Evolutionary conservation across 1,140 invertebrate species (phyloP).

Genomic region (Hyposmocoma kahamanoa): DNA sequence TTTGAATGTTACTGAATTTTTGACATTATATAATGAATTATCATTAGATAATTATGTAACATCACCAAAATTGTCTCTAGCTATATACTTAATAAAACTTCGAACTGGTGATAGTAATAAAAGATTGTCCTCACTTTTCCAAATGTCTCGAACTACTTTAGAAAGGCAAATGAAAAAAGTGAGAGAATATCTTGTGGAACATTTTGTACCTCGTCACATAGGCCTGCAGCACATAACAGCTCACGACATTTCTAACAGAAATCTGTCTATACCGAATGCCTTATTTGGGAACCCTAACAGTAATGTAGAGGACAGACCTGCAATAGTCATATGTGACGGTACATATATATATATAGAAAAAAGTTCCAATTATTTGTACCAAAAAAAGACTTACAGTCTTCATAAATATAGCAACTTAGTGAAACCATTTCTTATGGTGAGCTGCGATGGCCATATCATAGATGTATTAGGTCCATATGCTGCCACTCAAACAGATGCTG

Average conservation of each 20-base stretch:
- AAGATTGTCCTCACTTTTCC: constrained; percentile 11
- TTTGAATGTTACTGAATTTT: not conserved
- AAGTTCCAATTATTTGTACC: constrained; percentile 10
- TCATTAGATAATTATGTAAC: not conserved
- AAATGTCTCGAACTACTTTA: constrained; percentile 10
- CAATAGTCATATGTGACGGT: constrained; percentile 7
- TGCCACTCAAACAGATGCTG: constrained; percentile 14
- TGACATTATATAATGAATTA: not conserved
- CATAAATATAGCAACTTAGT: constrained; percentile 16
- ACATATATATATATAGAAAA: constrained; percentile 20
- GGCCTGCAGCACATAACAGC: constrained; percentile 11
- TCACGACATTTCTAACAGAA: constrained; percentile 5
- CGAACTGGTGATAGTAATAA: constrained; percentile 15
- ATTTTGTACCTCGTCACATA: constrained; percentile 7
- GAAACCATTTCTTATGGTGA: constrained; percentile 11
- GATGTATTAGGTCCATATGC: constrained; percentile 10
- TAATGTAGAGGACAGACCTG: not conserved
- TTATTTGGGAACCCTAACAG: not conserved
- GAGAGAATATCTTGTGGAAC: constrained; percentile 3
- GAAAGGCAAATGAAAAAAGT: constrained; percentile 9
- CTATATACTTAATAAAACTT: constrained; percentile 15
- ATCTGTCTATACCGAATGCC: constrained; percentile 11
- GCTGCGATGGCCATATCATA: constrained; percentile 3
- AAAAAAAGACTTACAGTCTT: constrained; percentile 8
- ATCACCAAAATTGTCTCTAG: constrained; percentile 3